phyloP scores from a whole-genome alignment of 2,113 vertebrate genomes.

The Amphiprion ocellaris region DNA sequence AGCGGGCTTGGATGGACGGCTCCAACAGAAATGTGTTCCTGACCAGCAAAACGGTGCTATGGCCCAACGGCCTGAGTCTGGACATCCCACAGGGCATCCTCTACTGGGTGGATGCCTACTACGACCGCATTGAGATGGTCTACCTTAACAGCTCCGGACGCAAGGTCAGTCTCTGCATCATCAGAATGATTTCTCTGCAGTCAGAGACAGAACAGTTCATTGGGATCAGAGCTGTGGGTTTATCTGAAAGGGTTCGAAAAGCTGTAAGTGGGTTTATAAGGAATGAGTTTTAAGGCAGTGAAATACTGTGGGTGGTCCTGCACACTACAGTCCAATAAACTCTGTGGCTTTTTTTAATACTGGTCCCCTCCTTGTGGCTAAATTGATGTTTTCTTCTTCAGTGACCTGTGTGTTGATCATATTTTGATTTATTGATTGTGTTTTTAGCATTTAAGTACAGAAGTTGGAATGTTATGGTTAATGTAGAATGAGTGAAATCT shows the following conservation, averaged over 20 bases:
- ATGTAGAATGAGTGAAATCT: conserved; percentile 1
- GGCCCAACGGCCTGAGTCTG: conserved; percentile 97
- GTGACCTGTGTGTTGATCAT: conserved; percentile 7
- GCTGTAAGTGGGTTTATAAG: conserved; percentile 24
- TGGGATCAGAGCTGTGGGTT: conserved; percentile 23
- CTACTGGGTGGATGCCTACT: conserved; percentile 99
- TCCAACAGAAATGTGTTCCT: conserved; percentile 94
- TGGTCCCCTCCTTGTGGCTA: conserved; percentile 5
- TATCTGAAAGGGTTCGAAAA: conserved; percentile 23
- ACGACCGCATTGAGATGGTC: conserved; percentile 97
- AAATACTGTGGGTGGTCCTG: conserved; percentile 53
- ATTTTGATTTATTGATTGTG: conserved; percentile 9
- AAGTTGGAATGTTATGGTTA: conserved; percentile 6
- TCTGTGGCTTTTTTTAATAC: conserved; percentile 21
- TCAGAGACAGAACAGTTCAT: neutral
- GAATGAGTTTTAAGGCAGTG: conserved; percentile 23
- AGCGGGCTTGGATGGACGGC: conserved; percentile 98
- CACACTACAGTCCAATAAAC: conserved; percentile 6
- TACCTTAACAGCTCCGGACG: conserved; percentile 92
- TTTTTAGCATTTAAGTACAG: conserved; percentile 12
- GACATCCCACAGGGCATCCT: conserved; percentile 94
- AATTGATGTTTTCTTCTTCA: conserved; percentile 27
- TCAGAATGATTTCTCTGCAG: conserved; percentile 9
- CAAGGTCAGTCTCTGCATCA: conserved; percentile 83
- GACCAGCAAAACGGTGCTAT: conserved; percentile 95